phyloP scores from a whole-genome alignment of 2,113 vertebrate species.

The Rhipidura dahli region DNA sequence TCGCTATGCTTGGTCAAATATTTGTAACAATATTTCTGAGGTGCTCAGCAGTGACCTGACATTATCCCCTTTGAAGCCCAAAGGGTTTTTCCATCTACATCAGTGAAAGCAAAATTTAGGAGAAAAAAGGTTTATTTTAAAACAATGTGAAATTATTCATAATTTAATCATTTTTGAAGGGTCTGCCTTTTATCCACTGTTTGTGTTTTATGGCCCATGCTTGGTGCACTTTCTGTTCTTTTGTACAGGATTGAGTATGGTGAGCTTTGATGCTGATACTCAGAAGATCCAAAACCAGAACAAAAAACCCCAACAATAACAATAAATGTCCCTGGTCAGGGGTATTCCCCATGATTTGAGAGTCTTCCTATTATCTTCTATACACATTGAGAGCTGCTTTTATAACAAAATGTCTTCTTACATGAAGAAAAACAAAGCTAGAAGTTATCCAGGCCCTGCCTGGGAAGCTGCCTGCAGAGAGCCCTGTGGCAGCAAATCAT shows the following conservation, averaged over 20 bases:
- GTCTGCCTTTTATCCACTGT: not conserved
- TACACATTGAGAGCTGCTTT: not conserved
- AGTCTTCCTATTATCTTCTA: not conserved
- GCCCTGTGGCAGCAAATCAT: not conserved
- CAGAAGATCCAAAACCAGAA: not conserved
- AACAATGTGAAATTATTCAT: not conserved
- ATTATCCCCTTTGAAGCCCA: not conserved
- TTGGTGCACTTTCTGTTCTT: not conserved
- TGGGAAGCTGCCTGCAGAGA: slow-evolving; percentile 28
- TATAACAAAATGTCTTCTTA: not conserved
- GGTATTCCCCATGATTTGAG: not conserved
- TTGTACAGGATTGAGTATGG: not conserved
- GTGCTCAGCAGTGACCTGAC: not conserved
- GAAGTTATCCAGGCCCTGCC: not conserved
- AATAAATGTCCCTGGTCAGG: not conserved
- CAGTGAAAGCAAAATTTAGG: not conserved
- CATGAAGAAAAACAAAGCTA: slow-evolving; percentile 21
- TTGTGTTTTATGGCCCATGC: not conserved
- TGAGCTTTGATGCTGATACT: not conserved
- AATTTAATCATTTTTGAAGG: not conserved
- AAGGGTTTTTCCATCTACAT: not conserved
- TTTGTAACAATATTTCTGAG: not conserved
- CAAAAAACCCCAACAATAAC: not conserved
- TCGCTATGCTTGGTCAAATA: not conserved
- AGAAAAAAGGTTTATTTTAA: not conserved